Percentiles rank a stretch among this genome's conserved stretches.
phyloP scores from a whole-genome alignment of 1,140 invertebrate species.

The Medauroidea extradentata region DNA sequence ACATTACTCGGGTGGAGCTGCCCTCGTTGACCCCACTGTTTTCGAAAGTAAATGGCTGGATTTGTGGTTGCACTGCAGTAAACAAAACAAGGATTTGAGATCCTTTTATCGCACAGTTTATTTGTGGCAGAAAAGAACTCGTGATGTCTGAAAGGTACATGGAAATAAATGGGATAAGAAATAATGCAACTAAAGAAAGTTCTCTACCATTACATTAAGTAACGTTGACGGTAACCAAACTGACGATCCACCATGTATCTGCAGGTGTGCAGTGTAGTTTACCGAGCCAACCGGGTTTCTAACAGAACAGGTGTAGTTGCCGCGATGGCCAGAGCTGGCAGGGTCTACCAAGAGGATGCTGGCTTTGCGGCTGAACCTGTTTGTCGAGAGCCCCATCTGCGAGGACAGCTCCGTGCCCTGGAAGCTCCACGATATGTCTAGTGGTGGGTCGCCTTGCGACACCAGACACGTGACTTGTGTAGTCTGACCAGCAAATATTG shows the following conservation, averaged over 20 bases:
- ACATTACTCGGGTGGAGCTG: constrained; percentile 63
- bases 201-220: neutral
- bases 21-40: constrained; percentile 59
- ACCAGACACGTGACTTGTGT: constrained; percentile 35
- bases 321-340: constrained; percentile 62
- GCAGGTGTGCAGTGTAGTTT: constrained; percentile 58
- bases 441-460: constrained; percentile 39
- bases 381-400: constrained; percentile 40
- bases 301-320: constrained; percentile 70
- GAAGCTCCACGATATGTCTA: constrained; percentile 37
- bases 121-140: neutral
- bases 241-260: constrained; percentile 27
- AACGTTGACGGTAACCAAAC: neutral
- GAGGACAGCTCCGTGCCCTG: constrained; percentile 30
- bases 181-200: neutral
- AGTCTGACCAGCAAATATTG: constrained; percentile 46
- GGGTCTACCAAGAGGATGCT: constrained; percentile 32
- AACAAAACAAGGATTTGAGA: no score
- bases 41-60: constrained; percentile 59
- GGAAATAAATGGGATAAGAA: constrained; percentile 1
- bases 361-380: constrained; percentile 36
- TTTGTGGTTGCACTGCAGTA: constrained; percentile 56
- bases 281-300: constrained; percentile 62
- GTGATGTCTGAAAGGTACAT: neutral
- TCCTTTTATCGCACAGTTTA: no score